Conservation (phyloP, 2,797 vertebrate genomes). For the Sebastes jordani region DNA sequence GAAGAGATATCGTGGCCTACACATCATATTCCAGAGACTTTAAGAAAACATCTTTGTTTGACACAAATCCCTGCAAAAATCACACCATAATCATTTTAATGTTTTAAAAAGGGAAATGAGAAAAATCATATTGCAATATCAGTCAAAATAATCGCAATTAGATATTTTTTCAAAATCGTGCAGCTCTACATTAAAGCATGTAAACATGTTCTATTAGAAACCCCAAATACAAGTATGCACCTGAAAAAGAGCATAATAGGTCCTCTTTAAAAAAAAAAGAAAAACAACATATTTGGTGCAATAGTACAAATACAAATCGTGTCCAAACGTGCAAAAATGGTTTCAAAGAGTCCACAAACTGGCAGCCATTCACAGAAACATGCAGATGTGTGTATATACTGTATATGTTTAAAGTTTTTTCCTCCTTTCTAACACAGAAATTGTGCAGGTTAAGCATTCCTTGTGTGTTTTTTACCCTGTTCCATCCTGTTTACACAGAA, state of each 20-base stretch:
- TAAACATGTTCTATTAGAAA: no score
- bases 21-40: no score
- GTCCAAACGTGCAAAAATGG: conserved; percentile 12
- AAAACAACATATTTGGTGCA: neutral
- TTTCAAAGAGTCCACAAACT: neutral
- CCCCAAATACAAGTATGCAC: no score
- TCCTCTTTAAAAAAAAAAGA: neutral
- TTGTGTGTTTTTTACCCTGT: conserved; percentile 57
- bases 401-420: neutral
- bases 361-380: conserved; percentile 16
- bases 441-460: conserved; percentile 37
- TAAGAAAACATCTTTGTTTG: no score
- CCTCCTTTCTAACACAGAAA: neutral
- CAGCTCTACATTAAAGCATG: no score
- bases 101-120: no score
- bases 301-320: neutral
- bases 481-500: conserved; percentile 61
- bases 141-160: no score
- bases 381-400: conserved; percentile 23
- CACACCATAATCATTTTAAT: no score
- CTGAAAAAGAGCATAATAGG: no score
- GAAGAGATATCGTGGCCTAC: no score
- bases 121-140: no score
- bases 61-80: rapidly evolving
- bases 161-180: no score